Evolutionary conservation across 1,140 invertebrate species (phyloP).

Genomic region (Matsumurasca onukii): DNA sequence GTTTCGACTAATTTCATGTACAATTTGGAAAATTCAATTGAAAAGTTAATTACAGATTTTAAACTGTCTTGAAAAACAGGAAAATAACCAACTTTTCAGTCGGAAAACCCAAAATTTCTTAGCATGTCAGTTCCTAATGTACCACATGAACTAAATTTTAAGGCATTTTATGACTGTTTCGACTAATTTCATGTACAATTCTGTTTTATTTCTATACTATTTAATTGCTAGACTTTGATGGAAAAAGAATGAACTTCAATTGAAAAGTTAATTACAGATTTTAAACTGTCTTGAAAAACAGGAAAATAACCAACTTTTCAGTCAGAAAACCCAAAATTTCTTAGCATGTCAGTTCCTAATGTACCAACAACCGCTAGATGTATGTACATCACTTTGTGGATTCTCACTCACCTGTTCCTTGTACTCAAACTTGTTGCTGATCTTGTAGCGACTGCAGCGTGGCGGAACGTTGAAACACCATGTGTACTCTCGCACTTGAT

Average conservation of each 20-base stretch:
- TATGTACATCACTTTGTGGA: background rate
- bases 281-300: background rate
- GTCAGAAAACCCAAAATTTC: background rate
- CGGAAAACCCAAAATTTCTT: background rate
- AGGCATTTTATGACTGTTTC: background rate
- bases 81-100: background rate
- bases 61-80: background rate
- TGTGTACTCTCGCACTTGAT: constrained; percentile 73
- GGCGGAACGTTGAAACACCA: constrained; percentile 85
- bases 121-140: background rate
- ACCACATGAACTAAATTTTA: background rate
- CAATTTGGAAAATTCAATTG: background rate
- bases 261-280: background rate
- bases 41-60: background rate
- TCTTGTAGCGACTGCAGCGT: constrained; percentile 81
- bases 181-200: background rate
- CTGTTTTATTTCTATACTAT: background rate
- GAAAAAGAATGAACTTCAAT: background rate
- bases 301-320: background rate
- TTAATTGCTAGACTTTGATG: too few species aligned
- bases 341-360: background rate
- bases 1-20: background rate
- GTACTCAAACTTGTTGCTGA: constrained; percentile 69
- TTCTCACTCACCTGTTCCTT: constrained; percentile 58
- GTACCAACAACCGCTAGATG: background rate